These are phyloP conservation scores for Dolichotis patagonum DNA, from an alignment of 2,113 vertebrate genomes.

Conservation along the genomic window DNA sequence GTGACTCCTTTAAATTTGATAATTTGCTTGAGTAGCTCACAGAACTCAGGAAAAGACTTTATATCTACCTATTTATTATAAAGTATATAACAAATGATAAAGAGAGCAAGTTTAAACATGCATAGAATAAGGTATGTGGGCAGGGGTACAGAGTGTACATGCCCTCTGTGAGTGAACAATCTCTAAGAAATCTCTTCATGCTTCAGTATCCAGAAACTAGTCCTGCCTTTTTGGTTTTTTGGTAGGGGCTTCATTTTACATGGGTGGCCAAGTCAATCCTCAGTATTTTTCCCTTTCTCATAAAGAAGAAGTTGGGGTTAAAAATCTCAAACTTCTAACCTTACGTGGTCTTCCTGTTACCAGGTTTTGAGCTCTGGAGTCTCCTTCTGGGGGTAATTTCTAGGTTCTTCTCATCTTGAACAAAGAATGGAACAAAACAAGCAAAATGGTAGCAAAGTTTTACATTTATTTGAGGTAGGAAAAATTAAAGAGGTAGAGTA, in stretches of 20 bases:
- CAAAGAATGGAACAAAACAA: not conserved
- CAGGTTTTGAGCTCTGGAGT: not conserved
- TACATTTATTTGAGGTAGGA: not conserved
- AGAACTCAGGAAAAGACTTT: not conserved
- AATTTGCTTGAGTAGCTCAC: not conserved
- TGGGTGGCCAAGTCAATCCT: not conserved
- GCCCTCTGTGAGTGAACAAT: not conserved
- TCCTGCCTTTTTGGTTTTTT: not conserved
- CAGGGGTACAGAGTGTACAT: not conserved
- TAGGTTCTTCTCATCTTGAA: not conserved
- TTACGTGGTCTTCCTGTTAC: not conserved
- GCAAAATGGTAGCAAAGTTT: not conserved
- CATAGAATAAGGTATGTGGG: not conserved
- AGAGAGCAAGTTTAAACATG: not conserved
- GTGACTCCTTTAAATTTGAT: not conserved
- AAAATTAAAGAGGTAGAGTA: not conserved
- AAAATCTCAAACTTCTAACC: not conserved
- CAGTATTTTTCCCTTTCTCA: not conserved
- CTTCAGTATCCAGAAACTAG: not conserved
- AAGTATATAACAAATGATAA: not conserved
- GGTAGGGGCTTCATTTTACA: not conserved
- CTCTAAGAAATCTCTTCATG: not conserved
- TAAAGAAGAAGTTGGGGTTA: not conserved
- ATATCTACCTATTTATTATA: not conserved
- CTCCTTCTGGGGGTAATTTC: not conserved